Evolutionary conservation across 2,113 vertebrate genomes (phyloP), one percentile per base, ranked within the genome.

Genomic region (Hippoglossus stenolepis): DNA sequence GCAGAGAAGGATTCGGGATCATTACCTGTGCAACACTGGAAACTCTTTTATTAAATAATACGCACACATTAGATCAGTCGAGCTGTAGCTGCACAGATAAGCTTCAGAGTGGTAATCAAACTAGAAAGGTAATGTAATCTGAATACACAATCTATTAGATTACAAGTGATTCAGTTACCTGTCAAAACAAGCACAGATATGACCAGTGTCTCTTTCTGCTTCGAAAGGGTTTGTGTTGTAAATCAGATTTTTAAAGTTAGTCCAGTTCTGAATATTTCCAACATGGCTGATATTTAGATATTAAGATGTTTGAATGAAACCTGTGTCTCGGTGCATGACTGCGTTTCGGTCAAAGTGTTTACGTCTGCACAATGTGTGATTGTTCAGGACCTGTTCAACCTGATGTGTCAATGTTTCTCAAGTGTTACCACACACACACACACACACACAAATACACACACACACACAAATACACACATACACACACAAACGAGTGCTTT

Each of bases 311-410:
- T 18, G 73, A 23, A 74, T 26, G 24, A 77, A 59, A 62, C 43
- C 2, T 28, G 31, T 31, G 31, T 31, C 54, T 66, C 61, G 47
- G n/a, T 6, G 31, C 45, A 38, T 0, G 23, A 23, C 24, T 11
- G 18, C 8, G 18, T 49, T 18, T 57, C 9, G 13, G 53, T 54
- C n/a, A 6, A 2, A 13, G 28, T 31, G 5, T 31, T 31, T 4
- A 31, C 28, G 28, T 28, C 56, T 62, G 7, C n/a, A 78, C 75
- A 81, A 53, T 51, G 68, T 53, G 56, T 12, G 45, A 68, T 86
- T 81, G 68, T 80, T 77, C 59, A 45, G 17, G 77, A 75, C 84
- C 80, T 79, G 87, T 85, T 83, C 6, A 40, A 82, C 87, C 75
- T 68, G 88, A 80, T 59, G 54, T 71, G 62, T 79, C 66, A 61